Conservation (phyloP, 2,797 vertebrate genomes). For the Sphenopsis melanotis region DNA sequence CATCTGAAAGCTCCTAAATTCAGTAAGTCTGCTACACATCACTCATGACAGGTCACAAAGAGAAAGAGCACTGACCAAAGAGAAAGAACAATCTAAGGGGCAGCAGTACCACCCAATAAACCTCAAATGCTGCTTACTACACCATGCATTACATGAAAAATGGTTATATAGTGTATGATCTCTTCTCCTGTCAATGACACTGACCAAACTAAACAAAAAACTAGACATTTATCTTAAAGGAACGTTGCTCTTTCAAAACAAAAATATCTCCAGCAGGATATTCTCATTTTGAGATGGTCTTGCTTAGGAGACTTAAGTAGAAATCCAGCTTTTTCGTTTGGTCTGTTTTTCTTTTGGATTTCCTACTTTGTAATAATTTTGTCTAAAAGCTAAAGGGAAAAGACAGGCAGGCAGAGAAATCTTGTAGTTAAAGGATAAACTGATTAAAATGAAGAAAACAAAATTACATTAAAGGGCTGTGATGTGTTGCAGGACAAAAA, state of each 20-base stretch:
- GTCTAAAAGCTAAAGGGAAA: slow-evolving; percentile 17
- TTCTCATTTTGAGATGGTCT: background rate
- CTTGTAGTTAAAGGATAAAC: slow-evolving; percentile 15
- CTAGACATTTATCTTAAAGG: background rate
- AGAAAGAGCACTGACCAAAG: background rate
- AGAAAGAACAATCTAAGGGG: background rate
- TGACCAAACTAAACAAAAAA: background rate
- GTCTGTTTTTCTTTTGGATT: background rate
- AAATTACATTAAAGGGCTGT: slow-evolving; percentile 12
- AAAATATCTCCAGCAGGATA: background rate
- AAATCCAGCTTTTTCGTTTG: background rate
- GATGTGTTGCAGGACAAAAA: slow-evolving; percentile 18
- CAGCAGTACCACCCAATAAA: background rate
- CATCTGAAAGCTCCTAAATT: slow-evolving; percentile 8
- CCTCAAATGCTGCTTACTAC: background rate
- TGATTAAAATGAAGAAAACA: slow-evolving; percentile 24
- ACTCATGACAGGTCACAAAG: background rate
- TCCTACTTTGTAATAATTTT: slow-evolving; percentile 9
- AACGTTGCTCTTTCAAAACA: background rate
- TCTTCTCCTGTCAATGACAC: background rate
- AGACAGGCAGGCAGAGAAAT: background rate
- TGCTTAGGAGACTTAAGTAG: background rate
- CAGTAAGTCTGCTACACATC: background rate
- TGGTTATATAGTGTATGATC: background rate
- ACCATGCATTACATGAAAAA: background rate